A percentile compares a stretch with the other conserved stretches of the same genome.
Conservation (phyloP, 1,140 invertebrate genomes). For the Cardiocondyla obscurior region DNA sequence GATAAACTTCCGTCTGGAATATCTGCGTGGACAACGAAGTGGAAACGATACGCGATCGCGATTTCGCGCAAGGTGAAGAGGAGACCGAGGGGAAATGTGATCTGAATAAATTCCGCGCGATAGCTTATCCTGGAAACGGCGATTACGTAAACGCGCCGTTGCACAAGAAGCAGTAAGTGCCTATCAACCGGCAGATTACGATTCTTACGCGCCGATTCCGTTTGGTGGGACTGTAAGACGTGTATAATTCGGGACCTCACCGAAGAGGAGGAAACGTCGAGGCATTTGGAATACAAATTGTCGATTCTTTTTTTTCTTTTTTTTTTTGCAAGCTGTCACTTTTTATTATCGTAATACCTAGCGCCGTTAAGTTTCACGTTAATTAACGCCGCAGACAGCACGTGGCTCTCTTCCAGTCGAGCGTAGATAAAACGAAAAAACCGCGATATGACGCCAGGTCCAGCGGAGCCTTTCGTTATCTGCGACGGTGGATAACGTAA, state of each 20-base stretch:
- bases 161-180: constrained; percentile 27
- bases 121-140: constrained; percentile 36
- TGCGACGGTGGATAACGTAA: neutral
- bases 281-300: too few relatives aligned
- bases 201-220: constrained; percentile 28
- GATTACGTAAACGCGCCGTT: constrained; percentile 47
- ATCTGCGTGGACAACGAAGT: neutral
- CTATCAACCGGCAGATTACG: constrained; percentile 45
- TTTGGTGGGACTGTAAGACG: neutral
- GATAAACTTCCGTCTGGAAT: constrained; percentile 43
- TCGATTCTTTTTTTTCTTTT: neutral
- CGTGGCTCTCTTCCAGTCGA: neutral
- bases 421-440: constrained; percentile 19
- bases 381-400: neutral
- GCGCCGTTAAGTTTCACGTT: too few relatives aligned
- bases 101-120: constrained; percentile 45
- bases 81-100: neutral
- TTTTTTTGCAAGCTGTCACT: neutral
- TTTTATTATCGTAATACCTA: too few relatives aligned
- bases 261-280: neutral
- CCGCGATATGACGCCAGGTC: neutral
- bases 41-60: constrained; percentile 36
- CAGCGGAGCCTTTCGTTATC: neutral
- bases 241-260: neutral
- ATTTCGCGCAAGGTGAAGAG: constrained; percentile 9